A percentile compares a stretch with the other conserved stretches of the same genome.
Conservation (phyloP, 2,888 invertebrate genomes). For the Crocallis elinguaria region DNA sequence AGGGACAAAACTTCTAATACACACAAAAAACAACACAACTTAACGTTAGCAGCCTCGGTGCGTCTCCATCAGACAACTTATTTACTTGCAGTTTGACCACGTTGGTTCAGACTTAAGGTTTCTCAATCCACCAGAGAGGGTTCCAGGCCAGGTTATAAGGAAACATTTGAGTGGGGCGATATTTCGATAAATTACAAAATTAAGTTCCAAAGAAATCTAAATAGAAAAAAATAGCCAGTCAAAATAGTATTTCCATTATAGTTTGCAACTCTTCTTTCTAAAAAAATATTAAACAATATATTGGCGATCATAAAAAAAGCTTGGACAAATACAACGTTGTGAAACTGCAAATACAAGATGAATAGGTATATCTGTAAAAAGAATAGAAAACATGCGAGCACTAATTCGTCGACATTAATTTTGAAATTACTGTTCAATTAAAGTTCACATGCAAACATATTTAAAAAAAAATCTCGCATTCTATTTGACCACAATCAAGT, state of each 20-base stretch:
- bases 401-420: constrained; percentile 4
- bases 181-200: no score
- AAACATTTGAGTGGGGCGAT: not conserved
- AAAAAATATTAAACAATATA: no score
- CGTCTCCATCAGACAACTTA: not conserved
- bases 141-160: no score
- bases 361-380: constrained; percentile 1
- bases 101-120: not conserved
- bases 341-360: not conserved
- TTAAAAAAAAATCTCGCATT: no score
- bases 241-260: no score
- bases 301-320: not conserved
- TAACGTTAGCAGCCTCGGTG: not conserved
- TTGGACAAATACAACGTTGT: constrained; percentile 7
- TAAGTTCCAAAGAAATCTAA: no score
- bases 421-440: not conserved
- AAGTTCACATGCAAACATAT: not conserved
- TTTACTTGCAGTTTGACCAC: constrained; percentile 8
- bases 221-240: not conserved
- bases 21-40: constrained; percentile 14
- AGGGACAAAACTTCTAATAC: constrained; percentile 19
- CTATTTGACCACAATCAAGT: no score
- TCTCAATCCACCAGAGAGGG: no score
- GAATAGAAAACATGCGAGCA: not conserved
- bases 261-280: no score